A percentile compares a stretch with the other conserved stretches of the same genome.
Conservation (phyloP, 1,140 invertebrate genomes). For the Eurosta solidaginis region DNA sequence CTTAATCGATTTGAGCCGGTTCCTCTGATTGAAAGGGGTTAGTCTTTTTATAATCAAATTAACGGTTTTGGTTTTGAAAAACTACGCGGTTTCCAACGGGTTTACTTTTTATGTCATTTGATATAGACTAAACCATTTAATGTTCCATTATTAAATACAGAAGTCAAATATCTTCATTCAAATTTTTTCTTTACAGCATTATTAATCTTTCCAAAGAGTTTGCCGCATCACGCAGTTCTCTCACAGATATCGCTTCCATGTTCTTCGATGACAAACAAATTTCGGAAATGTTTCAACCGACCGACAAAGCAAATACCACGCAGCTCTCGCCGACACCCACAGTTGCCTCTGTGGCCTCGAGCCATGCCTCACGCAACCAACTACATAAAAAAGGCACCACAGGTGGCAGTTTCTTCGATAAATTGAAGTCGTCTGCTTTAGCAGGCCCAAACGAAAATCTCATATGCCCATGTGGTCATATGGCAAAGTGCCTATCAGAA, state of each 20-base stretch:
- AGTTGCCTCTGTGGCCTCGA: slow-evolving; percentile 35
- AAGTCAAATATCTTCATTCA: neutral
- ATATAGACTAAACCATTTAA: too few species aligned
- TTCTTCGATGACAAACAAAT: slow-evolving; percentile 56
- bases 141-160: neutral
- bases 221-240: slow-evolving; percentile 45
- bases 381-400: slow-evolving; percentile 63
- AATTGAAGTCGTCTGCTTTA: slow-evolving; percentile 70
- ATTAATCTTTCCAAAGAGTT: slow-evolving; percentile 51
- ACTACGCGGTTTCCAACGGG: too few species aligned
- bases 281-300: slow-evolving; percentile 43
- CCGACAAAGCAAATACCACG: slow-evolving; percentile 55
- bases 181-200: neutral
- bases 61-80: too few species aligned
- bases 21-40: too few species aligned
- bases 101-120: too few species aligned
- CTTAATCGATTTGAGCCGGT: too few species aligned
- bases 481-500: slow-evolving; percentile 84
- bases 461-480: slow-evolving; percentile 76
- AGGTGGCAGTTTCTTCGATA: slow-evolving; percentile 80
- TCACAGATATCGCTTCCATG: slow-evolving; percentile 55
- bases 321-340: slow-evolving; percentile 58
- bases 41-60: too few species aligned
- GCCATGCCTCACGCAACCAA: slow-evolving; percentile 43
- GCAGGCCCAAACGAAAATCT: slow-evolving; percentile 66